Conservation (phyloP, 2,888 invertebrate species). For the Ophion obscuratus region DNA sequence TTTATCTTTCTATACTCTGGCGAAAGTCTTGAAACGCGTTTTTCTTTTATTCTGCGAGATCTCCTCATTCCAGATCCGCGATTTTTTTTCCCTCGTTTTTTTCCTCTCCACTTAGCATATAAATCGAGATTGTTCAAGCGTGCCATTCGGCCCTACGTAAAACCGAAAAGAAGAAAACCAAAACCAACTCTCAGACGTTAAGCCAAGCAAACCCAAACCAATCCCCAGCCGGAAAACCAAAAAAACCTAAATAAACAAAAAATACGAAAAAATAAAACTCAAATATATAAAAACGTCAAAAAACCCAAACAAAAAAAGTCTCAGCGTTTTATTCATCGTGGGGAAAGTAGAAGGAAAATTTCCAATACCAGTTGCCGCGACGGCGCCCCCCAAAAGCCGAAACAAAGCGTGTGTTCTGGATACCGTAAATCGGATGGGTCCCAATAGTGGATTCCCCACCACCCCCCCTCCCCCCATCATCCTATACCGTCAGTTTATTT, state of each 20-base stretch:
- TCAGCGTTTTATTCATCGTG: too few relatives aligned
- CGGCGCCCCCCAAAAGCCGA: background rate
- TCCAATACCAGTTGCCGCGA: too few relatives aligned
- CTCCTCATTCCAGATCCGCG: background rate
- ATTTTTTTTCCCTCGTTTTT: background rate
- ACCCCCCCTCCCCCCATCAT: background rate
- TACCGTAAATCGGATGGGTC: conserved; percentile 66
- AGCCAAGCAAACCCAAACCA: background rate
- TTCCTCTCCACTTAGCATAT: background rate
- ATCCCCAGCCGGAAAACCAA: background rate
- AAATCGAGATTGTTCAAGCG: background rate
- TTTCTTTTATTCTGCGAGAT: conserved; percentile 2
- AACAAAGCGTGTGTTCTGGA: background rate
- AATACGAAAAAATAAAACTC: background rate
- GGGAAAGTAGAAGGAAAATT: too few relatives aligned
- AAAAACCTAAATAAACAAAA: background rate
- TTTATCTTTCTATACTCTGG: background rate
- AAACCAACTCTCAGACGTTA: background rate
- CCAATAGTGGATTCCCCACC: conserved; percentile 47
- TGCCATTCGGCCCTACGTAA: background rate
- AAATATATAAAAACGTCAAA: background rate
- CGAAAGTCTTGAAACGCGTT: conserved; percentile 2
- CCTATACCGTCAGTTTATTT: conserved; percentile 14
- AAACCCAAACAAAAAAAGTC: background rate
- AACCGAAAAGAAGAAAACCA: background rate